A percentile compares a stretch with the other conserved stretches of the same genome.
phyloP scores from a whole-genome alignment of 2,888 invertebrate genomes.

The Acheta domesticus region DNA sequence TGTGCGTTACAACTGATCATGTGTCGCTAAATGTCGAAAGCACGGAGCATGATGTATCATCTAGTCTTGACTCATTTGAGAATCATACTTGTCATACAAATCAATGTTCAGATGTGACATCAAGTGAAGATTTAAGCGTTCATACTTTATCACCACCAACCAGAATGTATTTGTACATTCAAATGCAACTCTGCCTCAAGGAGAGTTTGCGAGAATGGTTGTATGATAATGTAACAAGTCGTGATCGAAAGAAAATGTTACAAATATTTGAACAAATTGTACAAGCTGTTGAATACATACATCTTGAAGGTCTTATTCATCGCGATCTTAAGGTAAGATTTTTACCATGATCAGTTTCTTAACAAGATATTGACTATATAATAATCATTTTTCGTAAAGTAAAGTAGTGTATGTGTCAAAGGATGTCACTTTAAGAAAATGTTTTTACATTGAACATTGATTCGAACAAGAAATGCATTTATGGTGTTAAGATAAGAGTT shows the following conservation, averaged over 20 bases:
- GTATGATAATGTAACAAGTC: constrained; percentile 50
- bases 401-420: not conserved
- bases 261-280: constrained; percentile 86
- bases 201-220: constrained; percentile 93
- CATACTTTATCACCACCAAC: constrained; percentile 37
- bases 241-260: constrained; percentile 52
- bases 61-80: no score
- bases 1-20: no score
- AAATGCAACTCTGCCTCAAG: constrained; percentile 92
- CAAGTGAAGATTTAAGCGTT: no score
- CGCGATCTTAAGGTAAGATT: constrained; percentile 81
- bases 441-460: not conserved
- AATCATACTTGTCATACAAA: no score
- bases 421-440: not conserved
- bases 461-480: no score
- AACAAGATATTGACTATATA: not conserved
- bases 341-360: not conserved
- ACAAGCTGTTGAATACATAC: constrained; percentile 93
- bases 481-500: no score
- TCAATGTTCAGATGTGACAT: no score
- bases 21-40: no score
- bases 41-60: no score
- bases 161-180: constrained; percentile 84
- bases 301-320: constrained; percentile 88
- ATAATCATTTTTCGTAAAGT: not conserved